Percentiles rank a stretch among this genome's conserved stretches.
phyloP scores from a whole-genome alignment of 2,113 vertebrate species.

The Ptychochromis oligacanthus region DNA sequence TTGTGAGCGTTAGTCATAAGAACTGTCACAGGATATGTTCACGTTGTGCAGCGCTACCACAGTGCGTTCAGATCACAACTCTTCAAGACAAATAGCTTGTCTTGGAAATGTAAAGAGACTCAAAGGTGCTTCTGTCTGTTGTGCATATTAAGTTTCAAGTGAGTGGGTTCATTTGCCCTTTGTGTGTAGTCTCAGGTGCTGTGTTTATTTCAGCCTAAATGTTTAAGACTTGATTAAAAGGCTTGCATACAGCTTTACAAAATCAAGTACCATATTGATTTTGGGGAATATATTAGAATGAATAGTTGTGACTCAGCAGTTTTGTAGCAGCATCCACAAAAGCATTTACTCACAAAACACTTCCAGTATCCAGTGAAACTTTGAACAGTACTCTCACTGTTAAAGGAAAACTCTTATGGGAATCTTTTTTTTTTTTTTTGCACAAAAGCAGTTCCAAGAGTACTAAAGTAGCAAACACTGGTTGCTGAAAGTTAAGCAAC shows the following conservation, averaged over 20 bases:
- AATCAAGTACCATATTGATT: not conserved
- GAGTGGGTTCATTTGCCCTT: not conserved
- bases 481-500: not conserved
- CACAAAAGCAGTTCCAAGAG: not conserved
- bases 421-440: not conserved
- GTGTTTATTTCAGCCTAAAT: not conserved
- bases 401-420: not conserved
- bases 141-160: not conserved
- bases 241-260: not conserved
- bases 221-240: not conserved
- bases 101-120: conserved; percentile 19
- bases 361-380: not conserved
- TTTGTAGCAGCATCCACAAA: not conserved
- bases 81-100: not conserved
- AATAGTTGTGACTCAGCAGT: not conserved
- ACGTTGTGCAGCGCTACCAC: not conserved
- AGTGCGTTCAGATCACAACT: not conserved
- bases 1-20: not conserved
- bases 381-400: not conserved
- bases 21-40: not conserved
- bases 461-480: not conserved
- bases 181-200: not conserved
- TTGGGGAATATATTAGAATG: not conserved
- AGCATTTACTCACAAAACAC: not conserved
- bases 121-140: not conserved